phyloP scores from a whole-genome alignment of 2,797 vertebrate genomes.

The Typhlichthys eigenmanni region DNA sequence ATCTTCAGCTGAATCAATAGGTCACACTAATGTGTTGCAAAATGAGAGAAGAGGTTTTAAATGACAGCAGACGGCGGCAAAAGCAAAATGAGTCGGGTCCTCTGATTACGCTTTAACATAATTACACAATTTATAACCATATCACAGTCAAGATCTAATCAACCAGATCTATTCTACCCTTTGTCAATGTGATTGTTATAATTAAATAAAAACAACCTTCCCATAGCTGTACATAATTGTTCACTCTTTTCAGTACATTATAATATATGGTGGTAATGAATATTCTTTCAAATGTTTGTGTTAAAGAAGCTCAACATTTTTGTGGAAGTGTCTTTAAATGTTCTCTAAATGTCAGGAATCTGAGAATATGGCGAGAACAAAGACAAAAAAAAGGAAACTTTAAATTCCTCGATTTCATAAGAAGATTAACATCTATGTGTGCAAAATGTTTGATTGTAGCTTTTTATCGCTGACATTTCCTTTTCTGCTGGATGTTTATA shows the following conservation, averaged over 20 bases:
- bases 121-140: slow-evolving; percentile 71
- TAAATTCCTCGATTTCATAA: neutral
- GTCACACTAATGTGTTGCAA: slow-evolving; percentile 52
- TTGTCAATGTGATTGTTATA: slow-evolving; percentile 37
- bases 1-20: slow-evolving; percentile 41
- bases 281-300: too few relatives aligned
- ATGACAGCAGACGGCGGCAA: slow-evolving; percentile 51
- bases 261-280: too few relatives aligned
- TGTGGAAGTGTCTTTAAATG: too few relatives aligned
- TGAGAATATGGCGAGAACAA: neutral
- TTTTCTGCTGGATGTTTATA: neutral
- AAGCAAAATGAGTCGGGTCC: slow-evolving; percentile 64
- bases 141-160: slow-evolving; percentile 49
- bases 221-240: neutral
- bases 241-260: neutral
- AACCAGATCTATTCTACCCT: slow-evolving; percentile 40
- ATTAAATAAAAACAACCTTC: slow-evolving; percentile 8
- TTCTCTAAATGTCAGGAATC: slow-evolving; percentile 9
- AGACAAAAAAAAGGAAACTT: too few relatives aligned
- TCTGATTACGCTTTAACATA: slow-evolving; percentile 70
- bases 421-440: neutral
- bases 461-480: neutral
- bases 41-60: slow-evolving; percentile 55
- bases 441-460: neutral
- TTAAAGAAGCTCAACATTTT: too few relatives aligned